A percentile compares a stretch with the other conserved stretches of the same genome.
Evolutionary conservation across 2,113 vertebrate species (phyloP).

Genomic region (Marcusenius ussheri): DNA sequence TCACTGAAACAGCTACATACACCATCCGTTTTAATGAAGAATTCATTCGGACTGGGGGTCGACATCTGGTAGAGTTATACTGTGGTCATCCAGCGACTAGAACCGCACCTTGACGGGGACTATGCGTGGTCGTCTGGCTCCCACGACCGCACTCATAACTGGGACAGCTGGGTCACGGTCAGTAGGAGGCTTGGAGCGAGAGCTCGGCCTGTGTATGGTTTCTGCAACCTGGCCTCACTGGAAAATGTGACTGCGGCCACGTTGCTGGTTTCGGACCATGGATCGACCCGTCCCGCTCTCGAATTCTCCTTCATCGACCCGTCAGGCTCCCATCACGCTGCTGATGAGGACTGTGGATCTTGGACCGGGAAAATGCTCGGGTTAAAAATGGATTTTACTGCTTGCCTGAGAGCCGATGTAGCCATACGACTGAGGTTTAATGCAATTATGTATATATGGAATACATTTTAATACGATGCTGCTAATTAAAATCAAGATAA

Average conservation of each 20-base stretch:
- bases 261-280: conserved; percentile 13
- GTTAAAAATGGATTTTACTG: conserved; percentile 59
- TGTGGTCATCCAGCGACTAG: conserved; percentile 33
- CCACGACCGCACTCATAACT: neutral
- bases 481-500: conserved; percentile 57
- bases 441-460: conserved; percentile 59
- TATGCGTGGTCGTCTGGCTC: neutral
- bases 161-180: neutral
- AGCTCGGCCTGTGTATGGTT: conserved; percentile 46
- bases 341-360: conserved; percentile 55
- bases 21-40: neutral
- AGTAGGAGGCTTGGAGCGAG: conserved; percentile 15
- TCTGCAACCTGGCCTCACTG: conserved; percentile 45
- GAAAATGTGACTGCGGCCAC: conserved; percentile 44
- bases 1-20: conserved; percentile 1
- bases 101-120: conserved; percentile 35
- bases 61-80: neutral
- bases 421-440: conserved; percentile 55
- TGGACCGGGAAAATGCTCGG: conserved; percentile 39
- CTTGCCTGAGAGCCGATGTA: conserved; percentile 45
- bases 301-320: conserved; percentile 22
- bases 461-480: conserved; percentile 56
- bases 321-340: conserved; percentile 39
- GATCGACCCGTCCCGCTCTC: neutral
- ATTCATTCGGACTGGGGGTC: neutral